Evolutionary conservation across 2,113 vertebrate species (phyloP).

Genomic region (Pyrgilauda ruficollis): DNA sequence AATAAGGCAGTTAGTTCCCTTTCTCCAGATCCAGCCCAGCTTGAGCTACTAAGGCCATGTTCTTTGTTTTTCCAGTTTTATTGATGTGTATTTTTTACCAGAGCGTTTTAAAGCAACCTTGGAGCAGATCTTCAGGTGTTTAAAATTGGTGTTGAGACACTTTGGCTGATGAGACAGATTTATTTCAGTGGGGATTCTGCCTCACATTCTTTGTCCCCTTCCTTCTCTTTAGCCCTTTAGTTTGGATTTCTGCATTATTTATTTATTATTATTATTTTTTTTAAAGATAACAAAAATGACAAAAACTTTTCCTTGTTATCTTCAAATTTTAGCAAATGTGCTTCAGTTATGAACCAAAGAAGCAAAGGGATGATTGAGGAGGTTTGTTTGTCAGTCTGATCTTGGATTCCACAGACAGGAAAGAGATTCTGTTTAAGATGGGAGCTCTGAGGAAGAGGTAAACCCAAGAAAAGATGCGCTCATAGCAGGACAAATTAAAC

Average conservation of each 20-base stretch:
- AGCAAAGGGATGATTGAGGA: not conserved
- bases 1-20: conserved; percentile 38
- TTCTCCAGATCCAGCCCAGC: not conserved
- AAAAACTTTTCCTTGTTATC: fast-evolving
- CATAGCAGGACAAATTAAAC: not conserved
- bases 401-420: not conserved
- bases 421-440: not conserved
- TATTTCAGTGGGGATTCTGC: not conserved
- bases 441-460: not conserved
- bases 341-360: not conserved
- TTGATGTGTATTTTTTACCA: not conserved
- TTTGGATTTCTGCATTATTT: not conserved
- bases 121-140: not conserved
- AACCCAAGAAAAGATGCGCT: not conserved
- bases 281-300: not conserved
- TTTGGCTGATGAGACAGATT: not conserved
- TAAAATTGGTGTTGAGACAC: not conserved
- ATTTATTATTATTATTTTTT: not conserved
- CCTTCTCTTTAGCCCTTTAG: not conserved
- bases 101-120: conserved; percentile 8
- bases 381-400: not conserved
- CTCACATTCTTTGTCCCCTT: not conserved
- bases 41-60: not conserved
- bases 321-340: not conserved
- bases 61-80: conserved; percentile 13